Evolutionary conservation across 2,113 vertebrate genomes (phyloP).

Genomic region (Plestiodon gilberti): DNA sequence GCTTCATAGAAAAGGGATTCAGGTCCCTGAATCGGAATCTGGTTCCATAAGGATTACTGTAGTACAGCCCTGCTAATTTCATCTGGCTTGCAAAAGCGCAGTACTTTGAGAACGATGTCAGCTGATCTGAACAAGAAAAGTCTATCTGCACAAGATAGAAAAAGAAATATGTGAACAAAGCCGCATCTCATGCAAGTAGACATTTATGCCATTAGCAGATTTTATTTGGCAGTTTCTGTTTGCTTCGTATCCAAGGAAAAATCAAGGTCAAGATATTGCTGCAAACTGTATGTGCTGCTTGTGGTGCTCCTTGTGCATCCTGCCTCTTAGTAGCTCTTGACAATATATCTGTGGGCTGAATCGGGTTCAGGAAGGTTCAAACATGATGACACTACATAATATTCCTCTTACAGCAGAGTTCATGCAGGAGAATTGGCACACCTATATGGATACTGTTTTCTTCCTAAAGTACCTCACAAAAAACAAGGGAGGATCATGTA

Average conservation of each 20-base stretch:
- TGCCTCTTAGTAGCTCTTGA: too few species aligned
- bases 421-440: too few species aligned
- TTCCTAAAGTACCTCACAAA: too few species aligned
- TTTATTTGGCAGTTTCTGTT: too few species aligned
- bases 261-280: not conserved
- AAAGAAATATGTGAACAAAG: not conserved
- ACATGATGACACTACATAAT: too few species aligned
- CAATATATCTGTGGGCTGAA: too few species aligned
- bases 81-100: not conserved
- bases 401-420: too few species aligned
- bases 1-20: too few species aligned
- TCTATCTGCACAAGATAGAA: not conserved
- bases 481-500: too few species aligned
- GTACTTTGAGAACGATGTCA: not conserved
- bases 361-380: too few species aligned
- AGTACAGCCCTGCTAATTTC: not conserved
- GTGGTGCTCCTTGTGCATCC: not conserved
- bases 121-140: not conserved
- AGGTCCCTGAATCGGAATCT: not conserved
- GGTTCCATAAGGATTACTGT: not conserved
- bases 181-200: not conserved
- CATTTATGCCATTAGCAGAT: not conserved
- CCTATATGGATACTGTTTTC: too few species aligned
- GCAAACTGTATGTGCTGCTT: not conserved
- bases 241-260: not conserved